Percentiles rank a stretch among this genome's conserved stretches.
Evolutionary conservation across 1,140 invertebrate species (phyloP).

Genomic region (Drosophila azteca): DNA sequence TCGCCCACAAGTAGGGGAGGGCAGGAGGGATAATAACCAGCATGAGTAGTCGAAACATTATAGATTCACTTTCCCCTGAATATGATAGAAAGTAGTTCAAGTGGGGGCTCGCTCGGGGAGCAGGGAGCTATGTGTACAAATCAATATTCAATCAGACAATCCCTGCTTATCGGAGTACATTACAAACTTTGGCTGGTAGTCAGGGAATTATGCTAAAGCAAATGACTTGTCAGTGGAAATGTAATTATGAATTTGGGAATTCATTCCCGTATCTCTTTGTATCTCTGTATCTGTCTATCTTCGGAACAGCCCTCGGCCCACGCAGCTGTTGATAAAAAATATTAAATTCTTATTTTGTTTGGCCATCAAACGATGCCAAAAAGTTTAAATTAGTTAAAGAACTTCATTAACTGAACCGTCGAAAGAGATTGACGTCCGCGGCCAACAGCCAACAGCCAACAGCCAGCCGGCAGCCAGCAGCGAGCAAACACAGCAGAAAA

Average conservation of each 20-base stretch:
- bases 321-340: conserved; percentile 29
- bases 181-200: too few species aligned
- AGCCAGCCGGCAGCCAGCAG: too few species aligned
- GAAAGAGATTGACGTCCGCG: conserved; percentile 48
- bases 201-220: too few species aligned
- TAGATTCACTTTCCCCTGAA: not conserved
- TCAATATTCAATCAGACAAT: too few species aligned
- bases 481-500: conserved; percentile 27
- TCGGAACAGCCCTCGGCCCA: conserved; percentile 5
- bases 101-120: not conserved
- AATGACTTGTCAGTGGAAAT: conserved; percentile 12
- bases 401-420: conserved; percentile 58
- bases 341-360: conserved; percentile 39
- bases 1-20: not conserved
- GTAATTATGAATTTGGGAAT: conserved; percentile 11
- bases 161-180: too few species aligned
- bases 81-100: not conserved
- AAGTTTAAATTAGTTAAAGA: conserved; percentile 78
- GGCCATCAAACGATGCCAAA: conserved; percentile 56
- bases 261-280: conserved; percentile 3
- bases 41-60: conserved; percentile 37
- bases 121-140: too few species aligned
- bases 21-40: conserved; percentile 23
- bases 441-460: too few species aligned
- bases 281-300: too few species aligned